These are phyloP conservation scores for Esox lucius DNA, from an alignment of 2,797 vertebrate species.

Conservation along the genomic window DNA sequence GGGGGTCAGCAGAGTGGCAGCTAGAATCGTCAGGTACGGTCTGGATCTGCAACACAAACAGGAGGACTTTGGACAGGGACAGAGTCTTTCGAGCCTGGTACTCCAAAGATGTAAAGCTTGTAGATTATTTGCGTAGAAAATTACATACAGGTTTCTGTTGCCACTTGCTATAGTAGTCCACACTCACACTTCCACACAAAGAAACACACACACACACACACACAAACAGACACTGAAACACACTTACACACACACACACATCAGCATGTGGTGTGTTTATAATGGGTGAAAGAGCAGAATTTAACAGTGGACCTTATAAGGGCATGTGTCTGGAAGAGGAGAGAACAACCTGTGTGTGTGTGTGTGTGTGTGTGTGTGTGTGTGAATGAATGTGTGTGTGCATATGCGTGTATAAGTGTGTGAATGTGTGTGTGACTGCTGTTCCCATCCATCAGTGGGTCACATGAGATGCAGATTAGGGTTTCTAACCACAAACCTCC, in stretches of 20 bases:
- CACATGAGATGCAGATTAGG: constrained; percentile 77
- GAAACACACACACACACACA: neutral
- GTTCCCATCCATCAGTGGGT: constrained; percentile 74
- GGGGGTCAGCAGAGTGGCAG: too few relatives aligned
- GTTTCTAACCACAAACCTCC: constrained; percentile 74
- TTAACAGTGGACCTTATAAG: constrained; percentile 62
- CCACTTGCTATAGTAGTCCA: neutral
- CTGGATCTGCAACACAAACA: too few relatives aligned
- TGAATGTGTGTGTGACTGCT: constrained; percentile 45
- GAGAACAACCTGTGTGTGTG: constrained; percentile 27
- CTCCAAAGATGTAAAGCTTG: too few relatives aligned
- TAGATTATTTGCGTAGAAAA: too few relatives aligned
- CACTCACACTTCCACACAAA: neutral
- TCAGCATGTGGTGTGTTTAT: constrained; percentile 44
- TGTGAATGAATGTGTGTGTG: constrained; percentile 9
- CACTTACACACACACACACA: neutral
- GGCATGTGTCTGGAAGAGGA: constrained; percentile 67
- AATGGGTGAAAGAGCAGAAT: constrained; percentile 47
- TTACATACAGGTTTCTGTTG: too few relatives aligned
- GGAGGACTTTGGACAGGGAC: too few relatives aligned
- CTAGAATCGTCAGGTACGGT: too few relatives aligned
- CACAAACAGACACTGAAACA: constrained; percentile 14
- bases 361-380: constrained; percentile 16
- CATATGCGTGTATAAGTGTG: constrained; percentile 20
- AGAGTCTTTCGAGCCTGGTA: too few relatives aligned